Conservation (phyloP, 2,797 vertebrate species). For the Microctenopoma stevenorrisi region DNA sequence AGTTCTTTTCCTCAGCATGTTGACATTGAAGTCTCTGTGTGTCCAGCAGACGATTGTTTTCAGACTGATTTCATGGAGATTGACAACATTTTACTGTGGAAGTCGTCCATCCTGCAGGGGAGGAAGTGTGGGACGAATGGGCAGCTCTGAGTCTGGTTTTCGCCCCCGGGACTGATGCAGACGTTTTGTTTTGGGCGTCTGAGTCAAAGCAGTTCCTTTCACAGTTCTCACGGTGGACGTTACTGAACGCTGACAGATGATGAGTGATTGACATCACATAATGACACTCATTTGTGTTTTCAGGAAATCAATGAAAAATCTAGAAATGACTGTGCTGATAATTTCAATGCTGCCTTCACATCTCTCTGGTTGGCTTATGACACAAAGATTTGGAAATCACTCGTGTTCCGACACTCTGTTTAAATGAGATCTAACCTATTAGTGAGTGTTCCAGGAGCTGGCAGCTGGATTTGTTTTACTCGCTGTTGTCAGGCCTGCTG, state of each 20-base stretch:
- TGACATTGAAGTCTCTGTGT: conserved; percentile 21
- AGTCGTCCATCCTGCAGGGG: conserved; percentile 47
- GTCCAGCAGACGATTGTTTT: conserved; percentile 2
- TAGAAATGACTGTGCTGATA: too few species aligned
- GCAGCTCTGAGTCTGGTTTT: conserved; percentile 43
- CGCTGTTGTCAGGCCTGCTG: too few species aligned
- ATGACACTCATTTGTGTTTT: neutral
- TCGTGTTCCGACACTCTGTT: too few species aligned
- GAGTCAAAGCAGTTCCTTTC: conserved; percentile 38
- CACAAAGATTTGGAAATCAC: too few species aligned
- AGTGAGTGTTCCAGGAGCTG: too few species aligned
- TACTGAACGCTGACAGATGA: conserved; percentile 38
- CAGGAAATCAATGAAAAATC: neutral
- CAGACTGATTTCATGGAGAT: conserved; percentile 47
- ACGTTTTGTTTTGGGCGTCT: conserved; percentile 41
- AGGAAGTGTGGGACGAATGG: conserved; percentile 30
- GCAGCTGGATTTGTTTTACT: too few species aligned
- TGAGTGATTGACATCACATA: conserved; percentile 48
- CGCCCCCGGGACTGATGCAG: conserved; percentile 43
- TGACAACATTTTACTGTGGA: conserved; percentile 61
- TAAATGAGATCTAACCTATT: too few species aligned
- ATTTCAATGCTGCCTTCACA: neutral
- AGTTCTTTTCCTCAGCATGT: conserved; percentile 29
- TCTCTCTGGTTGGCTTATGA: neutral
- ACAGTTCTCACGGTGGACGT: conserved; percentile 28